Evolutionary conservation across 2,888 invertebrate genomes (phyloP).

Genomic region (Drosophila paramelanica): DNA sequence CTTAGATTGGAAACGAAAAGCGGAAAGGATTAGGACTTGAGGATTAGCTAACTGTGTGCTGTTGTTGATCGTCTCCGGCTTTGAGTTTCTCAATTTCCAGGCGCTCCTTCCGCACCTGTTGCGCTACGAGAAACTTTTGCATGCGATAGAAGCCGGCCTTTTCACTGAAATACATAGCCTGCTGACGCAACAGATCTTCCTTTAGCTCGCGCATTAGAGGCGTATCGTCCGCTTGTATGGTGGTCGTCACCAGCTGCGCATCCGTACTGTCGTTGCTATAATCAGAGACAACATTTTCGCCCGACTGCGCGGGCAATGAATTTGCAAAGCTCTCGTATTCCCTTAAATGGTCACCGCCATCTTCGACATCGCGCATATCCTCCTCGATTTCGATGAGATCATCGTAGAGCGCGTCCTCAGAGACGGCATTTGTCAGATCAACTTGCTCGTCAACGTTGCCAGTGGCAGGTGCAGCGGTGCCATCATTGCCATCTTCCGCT

Average conservation of each 20-base stretch:
- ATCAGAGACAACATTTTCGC: conserved; percentile 42
- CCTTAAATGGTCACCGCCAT: conserved; percentile 22
- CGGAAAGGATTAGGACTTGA: too few species aligned
- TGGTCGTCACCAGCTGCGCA: conserved; percentile 48
- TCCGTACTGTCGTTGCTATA: conserved; percentile 52
- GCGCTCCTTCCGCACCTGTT: conserved; percentile 71
- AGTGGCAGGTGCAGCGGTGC: neutral
- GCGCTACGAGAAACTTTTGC: conserved; percentile 77
- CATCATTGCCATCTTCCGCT: conserved; percentile 2
- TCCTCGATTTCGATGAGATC: conserved; percentile 51
- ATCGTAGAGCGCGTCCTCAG: conserved; percentile 44
- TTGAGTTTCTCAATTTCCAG: conserved; percentile 49
- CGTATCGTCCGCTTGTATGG: conserved; percentile 52
- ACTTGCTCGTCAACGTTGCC: conserved; percentile 10
- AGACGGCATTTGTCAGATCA: conserved; percentile 1
- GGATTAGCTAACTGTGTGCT: conserved; percentile 10
- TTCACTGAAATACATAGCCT: conserved; percentile 76
- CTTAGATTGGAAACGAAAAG: neutral
- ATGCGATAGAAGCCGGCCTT: conserved; percentile 79
- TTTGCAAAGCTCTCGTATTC: conserved; percentile 32
- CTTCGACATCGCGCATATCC: conserved; percentile 30
- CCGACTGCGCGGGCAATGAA: conserved; percentile 28
- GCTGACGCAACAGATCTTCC: conserved; percentile 75
- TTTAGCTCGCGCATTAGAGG: conserved; percentile 47
- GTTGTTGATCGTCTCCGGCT: neutral